Evolutionary conservation across 2,888 invertebrate species (phyloP).

Genomic region (Antheraea assamensis): DNA sequence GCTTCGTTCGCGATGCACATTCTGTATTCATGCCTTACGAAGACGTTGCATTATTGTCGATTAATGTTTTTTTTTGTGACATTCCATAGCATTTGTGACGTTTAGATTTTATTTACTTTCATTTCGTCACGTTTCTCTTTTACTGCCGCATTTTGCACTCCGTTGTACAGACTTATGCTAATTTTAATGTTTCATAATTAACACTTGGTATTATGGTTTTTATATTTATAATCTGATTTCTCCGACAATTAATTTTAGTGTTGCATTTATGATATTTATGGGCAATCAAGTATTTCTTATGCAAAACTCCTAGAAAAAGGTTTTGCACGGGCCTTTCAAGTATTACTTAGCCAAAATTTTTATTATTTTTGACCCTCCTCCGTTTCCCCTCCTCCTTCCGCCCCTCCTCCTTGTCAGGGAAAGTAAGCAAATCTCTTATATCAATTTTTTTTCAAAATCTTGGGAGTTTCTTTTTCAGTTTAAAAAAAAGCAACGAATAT

Average conservation of each 20-base stretch:
- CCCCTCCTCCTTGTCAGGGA: too few species aligned
- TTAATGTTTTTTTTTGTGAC: conserved; percentile 43
- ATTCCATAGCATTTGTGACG: conserved; percentile 46
- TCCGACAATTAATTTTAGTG: background rate
- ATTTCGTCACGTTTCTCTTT: conserved; percentile 49
- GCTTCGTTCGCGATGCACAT: conserved; percentile 55
- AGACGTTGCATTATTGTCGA: conserved; percentile 43
- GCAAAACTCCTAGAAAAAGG: too few species aligned
- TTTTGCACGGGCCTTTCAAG: too few species aligned
- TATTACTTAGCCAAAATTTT: too few species aligned
- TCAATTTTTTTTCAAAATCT: too few species aligned
- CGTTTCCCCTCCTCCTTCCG: too few species aligned
- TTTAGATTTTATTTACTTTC: conserved; percentile 50
- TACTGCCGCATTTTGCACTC: conserved; percentile 33
- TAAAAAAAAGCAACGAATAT: too few species aligned
- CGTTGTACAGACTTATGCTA: conserved; percentile 27
- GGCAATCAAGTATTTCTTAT: background rate
- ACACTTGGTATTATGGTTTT: conserved; percentile 56
- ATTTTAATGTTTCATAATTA: conserved; percentile 32
- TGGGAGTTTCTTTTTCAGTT: too few species aligned
- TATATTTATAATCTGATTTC: conserved; percentile 15
- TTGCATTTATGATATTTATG: background rate
- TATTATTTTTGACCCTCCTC: too few species aligned
- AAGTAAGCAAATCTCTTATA: too few species aligned
- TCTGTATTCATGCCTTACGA: conserved; percentile 40